Evolutionary conservation across 2,888 invertebrate genomes (phyloP), one percentile per base, ranked within the genome.

Genomic region (Parnassius smintheus): DNA sequence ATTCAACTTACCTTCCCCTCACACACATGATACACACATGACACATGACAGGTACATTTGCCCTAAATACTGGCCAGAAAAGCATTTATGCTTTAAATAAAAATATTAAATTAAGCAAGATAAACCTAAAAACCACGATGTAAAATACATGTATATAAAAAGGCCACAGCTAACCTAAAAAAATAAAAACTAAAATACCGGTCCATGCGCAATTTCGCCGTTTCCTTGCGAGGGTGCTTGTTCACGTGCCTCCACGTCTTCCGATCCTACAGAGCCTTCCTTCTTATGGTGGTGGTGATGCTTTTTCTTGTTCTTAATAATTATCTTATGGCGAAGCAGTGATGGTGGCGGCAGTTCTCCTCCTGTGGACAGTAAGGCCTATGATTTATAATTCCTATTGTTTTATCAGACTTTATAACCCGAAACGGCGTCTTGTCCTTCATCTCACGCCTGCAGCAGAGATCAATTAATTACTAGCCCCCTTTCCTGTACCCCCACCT

Each of bases 261-360:
- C 91, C 1, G 83, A 81, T 13, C 82, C 81, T 63, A 86, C 77
- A 9, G 87, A 78, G 62, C 88, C 87, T 35, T 88, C 88, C 42
- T 85, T 88, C 62, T 93, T 93, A 92, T 96, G 94, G 89, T 96
- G 94, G 85, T 97, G 95, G 75, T 96, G 95, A 75, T 97, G 97
- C 80, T 98, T 97, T 91, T 98, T 98, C 91, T 98, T 98, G 84
- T 99, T 99, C 89, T 99, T 99, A 73, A 99, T 98, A 70, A 99
- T 96, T 73, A 99, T 98, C 90, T 98, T 98, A 70, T 97, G 93
- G 68, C 95, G 95, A 63, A 99, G 91, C 65, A 94, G 78, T 48
- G 95, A 94, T 1, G 98, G 98, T 60, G 98, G 96, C 49, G 98
- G 98, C 69, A 99, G 91, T 67, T 96, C 94, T 75, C 94, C 90